Percentiles rank a stretch among this genome's conserved stretches.
Conservation (phyloP, 2,113 vertebrate genomes). For the Hippocampus guttulatus region DNA sequence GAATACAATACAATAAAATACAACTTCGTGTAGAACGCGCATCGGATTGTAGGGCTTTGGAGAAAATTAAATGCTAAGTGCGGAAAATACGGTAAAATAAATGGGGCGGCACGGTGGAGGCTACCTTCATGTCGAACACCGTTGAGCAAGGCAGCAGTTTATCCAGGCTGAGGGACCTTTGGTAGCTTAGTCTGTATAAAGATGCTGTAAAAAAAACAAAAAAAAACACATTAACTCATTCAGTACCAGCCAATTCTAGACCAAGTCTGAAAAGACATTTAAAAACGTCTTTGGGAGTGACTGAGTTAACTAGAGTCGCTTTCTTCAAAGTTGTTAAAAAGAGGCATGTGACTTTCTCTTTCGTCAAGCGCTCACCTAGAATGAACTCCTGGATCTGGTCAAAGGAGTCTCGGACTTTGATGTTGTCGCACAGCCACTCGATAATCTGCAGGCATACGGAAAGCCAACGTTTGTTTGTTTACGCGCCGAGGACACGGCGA, state of each 20-base stretch:
- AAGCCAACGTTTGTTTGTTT: neutral
- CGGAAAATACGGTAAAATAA: neutral
- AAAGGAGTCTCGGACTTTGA: conserved; percentile 77
- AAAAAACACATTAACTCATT: too few relatives aligned
- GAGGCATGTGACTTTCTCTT: conserved; percentile 3
- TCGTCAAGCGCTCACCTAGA: conserved; percentile 76
- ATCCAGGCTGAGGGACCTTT: conserved; percentile 76
- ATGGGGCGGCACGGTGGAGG: conserved; percentile 13
- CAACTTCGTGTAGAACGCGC: too few relatives aligned
- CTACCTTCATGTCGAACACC: conserved; percentile 80
- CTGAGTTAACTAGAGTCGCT: neutral
- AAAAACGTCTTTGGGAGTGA: too few relatives aligned
- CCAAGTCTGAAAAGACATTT: too few relatives aligned
- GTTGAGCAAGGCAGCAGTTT: conserved; percentile 84
- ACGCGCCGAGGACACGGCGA: neutral
- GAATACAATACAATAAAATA: too few relatives aligned
- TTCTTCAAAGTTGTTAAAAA: neutral
- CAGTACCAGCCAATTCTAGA: too few relatives aligned
- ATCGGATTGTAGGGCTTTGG: too few relatives aligned
- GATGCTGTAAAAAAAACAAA: conserved; percentile 75
- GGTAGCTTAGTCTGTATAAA: conserved; percentile 78
- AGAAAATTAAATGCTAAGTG: too few relatives aligned
- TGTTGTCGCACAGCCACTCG: conserved; percentile 84
- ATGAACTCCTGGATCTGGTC: conserved; percentile 94
- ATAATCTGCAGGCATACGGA: conserved; percentile 73